Evolutionary conservation across 2,113 vertebrate species (phyloP).

Genomic region (Pseudopodoces humilis): DNA sequence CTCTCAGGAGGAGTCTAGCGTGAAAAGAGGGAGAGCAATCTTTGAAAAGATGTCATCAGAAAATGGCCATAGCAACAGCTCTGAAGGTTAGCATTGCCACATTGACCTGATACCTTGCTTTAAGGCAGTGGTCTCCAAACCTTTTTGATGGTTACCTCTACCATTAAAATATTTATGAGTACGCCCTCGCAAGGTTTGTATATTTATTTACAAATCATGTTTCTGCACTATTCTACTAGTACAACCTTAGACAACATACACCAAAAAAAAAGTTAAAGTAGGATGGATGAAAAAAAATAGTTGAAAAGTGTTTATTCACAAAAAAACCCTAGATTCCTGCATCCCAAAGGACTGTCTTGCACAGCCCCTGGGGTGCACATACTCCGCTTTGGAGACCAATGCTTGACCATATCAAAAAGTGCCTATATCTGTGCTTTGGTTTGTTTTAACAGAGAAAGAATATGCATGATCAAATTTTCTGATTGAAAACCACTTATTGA

Average conservation of each 20-base stretch:
- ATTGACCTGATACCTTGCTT: not conserved
- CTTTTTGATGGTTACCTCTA: not conserved
- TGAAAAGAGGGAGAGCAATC: conserved; percentile 67
- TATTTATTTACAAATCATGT: not conserved
- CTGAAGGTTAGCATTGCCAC: conserved; percentile 69
- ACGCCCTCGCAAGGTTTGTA: not conserved
- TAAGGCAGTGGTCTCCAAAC: not conserved
- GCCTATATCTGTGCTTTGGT: not conserved
- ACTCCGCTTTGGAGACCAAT: not conserved
- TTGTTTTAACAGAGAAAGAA: conserved; percentile 1
- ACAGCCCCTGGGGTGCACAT: not conserved
- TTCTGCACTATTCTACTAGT: not conserved
- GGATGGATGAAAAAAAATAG: not conserved
- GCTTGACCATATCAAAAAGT: not conserved
- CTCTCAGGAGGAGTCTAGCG: conserved; percentile 49
- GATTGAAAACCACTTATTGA: not conserved
- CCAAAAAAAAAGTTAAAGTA: not conserved
- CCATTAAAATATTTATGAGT: not conserved
- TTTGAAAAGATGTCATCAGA: conserved; percentile 74
- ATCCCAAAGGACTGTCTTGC: not conserved
- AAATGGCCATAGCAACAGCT: conserved; percentile 44
- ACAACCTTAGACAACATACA: not conserved
- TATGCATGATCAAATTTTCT: not conserved
- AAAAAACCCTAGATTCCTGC: not conserved
- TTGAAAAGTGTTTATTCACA: not conserved